Percentiles rank a stretch among this genome's conserved stretches.
Conservation (phyloP, 2,888 invertebrate genomes). For the Melipona bicolor region DNA sequence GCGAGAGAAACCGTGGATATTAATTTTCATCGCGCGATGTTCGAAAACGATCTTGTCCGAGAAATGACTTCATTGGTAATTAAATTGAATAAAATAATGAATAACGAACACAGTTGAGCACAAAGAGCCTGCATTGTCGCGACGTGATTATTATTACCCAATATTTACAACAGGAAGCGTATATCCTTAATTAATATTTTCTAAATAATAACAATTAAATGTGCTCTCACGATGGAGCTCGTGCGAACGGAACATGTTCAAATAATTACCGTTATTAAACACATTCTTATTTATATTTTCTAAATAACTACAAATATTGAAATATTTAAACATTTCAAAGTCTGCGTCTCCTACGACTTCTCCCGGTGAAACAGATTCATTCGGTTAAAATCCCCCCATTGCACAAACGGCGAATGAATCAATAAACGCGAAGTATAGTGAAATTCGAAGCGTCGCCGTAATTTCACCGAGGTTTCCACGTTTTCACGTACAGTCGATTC, state of each 20-base stretch:
- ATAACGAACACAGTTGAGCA: neutral
- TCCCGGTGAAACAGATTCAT: too few relatives aligned
- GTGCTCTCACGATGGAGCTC: too few relatives aligned
- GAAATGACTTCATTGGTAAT: neutral
- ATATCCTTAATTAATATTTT: too few relatives aligned
- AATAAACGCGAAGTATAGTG: conserved; percentile 21
- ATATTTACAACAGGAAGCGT: too few relatives aligned
- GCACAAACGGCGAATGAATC: neutral
- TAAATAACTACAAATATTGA: too few relatives aligned
- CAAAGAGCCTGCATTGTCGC: too few relatives aligned
- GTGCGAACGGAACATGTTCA: too few relatives aligned
- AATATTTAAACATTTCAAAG: neutral
- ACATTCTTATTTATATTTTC: neutral
- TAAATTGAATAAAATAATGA: neutral
- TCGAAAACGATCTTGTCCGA: neutral
- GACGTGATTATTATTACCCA: too few relatives aligned
- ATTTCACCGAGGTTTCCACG: conserved; percentile 38
- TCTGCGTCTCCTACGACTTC: neutral
- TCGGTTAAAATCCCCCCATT: neutral
- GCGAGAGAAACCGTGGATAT: neutral
- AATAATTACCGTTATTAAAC: neutral
- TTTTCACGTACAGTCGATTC: conserved; percentile 16
- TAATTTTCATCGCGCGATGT: neutral
- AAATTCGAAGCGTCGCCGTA: conserved; percentile 20
- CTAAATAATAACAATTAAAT: too few relatives aligned